These are phyloP conservation scores for Zosterops japonicus DNA, from an alignment of 2,113 vertebrate genomes.

Conservation along the genomic window DNA sequence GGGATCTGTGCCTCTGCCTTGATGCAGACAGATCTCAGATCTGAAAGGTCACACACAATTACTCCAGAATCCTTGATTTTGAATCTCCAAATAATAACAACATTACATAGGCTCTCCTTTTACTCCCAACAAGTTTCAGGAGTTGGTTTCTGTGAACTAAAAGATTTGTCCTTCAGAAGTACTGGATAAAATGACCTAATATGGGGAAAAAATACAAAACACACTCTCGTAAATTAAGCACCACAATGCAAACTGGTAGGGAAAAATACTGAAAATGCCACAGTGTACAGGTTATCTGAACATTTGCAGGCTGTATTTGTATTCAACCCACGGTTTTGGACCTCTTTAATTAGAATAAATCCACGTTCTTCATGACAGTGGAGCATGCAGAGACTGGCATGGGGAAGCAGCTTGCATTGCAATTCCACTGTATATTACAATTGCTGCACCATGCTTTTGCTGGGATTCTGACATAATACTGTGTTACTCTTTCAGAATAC, in stretches of 20 bases:
- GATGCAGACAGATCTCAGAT: background rate
- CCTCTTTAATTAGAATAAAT: background rate
- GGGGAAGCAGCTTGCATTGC: background rate
- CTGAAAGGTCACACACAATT: background rate
- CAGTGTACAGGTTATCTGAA: background rate
- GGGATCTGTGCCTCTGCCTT: background rate
- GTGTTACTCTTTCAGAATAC: background rate
- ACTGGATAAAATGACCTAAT: background rate
- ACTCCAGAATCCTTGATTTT: background rate
- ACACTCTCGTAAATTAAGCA: background rate
- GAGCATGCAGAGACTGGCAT: background rate
- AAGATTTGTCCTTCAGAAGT: background rate
- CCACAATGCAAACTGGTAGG: background rate
- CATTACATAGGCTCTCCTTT: background rate
- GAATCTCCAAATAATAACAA: background rate
- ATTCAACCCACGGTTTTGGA: background rate
- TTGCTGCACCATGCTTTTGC: background rate
- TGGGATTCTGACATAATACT: background rate
- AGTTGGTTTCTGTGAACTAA: background rate
- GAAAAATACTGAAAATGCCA: background rate
- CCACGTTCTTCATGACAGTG: background rate
- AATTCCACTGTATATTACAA: background rate
- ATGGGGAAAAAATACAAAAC: background rate
- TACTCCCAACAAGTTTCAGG: background rate
- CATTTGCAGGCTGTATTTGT: background rate